Percentiles rank a stretch among this genome's conserved stretches.
Evolutionary conservation across 2,888 invertebrate species (phyloP).

Genomic region (Agrochola lychnidis): DNA sequence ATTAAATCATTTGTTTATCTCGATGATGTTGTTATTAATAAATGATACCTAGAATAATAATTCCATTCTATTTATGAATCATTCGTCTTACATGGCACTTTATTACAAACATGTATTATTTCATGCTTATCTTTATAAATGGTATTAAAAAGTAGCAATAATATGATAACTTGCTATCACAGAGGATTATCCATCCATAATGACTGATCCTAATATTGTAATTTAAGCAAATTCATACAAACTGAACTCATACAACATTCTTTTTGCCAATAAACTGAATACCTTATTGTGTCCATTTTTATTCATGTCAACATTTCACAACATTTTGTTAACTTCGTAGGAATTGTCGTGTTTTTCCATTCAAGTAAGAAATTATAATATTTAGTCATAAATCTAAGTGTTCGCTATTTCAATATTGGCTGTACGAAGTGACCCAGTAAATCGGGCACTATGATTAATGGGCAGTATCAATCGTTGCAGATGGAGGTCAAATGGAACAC

Average conservation of each 20-base stretch:
- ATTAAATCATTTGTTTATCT: slow-evolving; percentile 18
- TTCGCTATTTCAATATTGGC: slow-evolving; percentile 54
- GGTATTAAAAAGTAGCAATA: background rate
- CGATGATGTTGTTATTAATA: slow-evolving; percentile 1
- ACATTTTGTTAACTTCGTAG: background rate
- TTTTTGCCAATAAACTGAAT: background rate
- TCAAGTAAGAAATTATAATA: slow-evolving; percentile 19
- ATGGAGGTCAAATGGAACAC: slow-evolving; percentile 46
- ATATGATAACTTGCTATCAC: background rate
- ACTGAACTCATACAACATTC: background rate
- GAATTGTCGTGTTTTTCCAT: slow-evolving; percentile 12
- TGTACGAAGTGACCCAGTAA: slow-evolving; percentile 36
- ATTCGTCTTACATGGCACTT: background rate
- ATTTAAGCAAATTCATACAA: background rate
- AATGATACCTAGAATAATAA: background rate
- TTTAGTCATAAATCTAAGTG: slow-evolving; percentile 43
- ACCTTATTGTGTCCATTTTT: background rate
- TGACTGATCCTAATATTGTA: background rate
- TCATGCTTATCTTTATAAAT: background rate
- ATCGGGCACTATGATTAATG: slow-evolving; percentile 58
- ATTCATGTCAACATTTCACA: background rate
- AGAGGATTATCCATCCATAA: background rate
- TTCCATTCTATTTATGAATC: background rate
- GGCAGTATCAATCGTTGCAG: slow-evolving; percentile 57
- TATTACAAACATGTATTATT: background rate